These are phyloP conservation scores for Pedionomus torquatus DNA, from an alignment of 2,113 vertebrate species.

Conservation along the genomic window DNA sequence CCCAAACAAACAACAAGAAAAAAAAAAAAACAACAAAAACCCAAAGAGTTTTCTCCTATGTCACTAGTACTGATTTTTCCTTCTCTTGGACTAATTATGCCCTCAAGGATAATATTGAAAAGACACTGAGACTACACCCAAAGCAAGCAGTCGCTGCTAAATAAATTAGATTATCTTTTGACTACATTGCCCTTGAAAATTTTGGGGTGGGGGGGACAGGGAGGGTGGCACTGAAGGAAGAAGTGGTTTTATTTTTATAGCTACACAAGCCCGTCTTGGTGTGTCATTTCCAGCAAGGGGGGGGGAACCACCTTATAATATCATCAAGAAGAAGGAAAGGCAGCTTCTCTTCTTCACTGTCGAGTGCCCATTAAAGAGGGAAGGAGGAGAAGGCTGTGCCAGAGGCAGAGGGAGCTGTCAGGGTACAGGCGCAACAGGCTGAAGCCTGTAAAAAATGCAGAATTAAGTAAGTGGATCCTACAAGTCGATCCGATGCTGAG, in stretches of 20 bases:
- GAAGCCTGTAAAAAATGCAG: neutral
- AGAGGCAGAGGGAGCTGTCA: neutral
- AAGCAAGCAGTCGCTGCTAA: neutral
- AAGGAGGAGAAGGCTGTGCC: neutral
- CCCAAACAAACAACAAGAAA: too few relatives aligned
- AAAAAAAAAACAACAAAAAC: too few relatives aligned
- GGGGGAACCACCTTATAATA: neutral
- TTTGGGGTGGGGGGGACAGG: too few relatives aligned
- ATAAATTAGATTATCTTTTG: neutral
- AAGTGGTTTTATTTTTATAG: neutral
- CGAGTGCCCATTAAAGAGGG: neutral
- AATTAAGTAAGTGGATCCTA: neutral
- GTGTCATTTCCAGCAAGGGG: neutral
- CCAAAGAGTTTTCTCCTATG: neutral
- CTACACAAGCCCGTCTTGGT: neutral
- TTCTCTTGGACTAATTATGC: constrained; percentile 32
- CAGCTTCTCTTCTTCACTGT: neutral
- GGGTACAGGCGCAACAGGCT: neutral
- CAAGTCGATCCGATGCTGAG: neutral
- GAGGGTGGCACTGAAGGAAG: neutral
- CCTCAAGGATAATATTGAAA: neutral
- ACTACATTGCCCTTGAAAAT: neutral
- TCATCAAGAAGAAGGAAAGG: neutral
- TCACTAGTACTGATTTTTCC: neutral
- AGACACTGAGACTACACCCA: neutral